Conservation (phyloP, 1,140 invertebrate species). For the Atta cephalotes region DNA sequence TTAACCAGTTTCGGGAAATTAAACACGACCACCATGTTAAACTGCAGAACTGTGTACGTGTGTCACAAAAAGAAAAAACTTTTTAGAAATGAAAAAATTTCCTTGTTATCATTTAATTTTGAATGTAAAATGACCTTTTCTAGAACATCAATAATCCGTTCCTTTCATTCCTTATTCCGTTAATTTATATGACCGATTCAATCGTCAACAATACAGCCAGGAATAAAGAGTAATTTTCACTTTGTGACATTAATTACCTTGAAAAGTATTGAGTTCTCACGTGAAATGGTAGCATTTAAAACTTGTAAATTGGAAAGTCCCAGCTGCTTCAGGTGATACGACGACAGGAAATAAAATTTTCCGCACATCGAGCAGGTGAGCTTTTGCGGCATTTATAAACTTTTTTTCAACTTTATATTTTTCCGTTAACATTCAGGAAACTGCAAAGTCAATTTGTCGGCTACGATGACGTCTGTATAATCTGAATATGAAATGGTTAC, state of each 20-base stretch:
- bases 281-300: conserved; percentile 34
- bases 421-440: conserved; percentile 32
- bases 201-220: neutral
- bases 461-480: conserved; percentile 1
- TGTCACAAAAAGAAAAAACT: neutral
- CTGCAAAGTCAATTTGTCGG: conserved; percentile 57
- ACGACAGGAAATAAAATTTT: conserved; percentile 53
- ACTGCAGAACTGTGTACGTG: neutral
- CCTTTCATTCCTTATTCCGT: neutral
- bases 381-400: conserved; percentile 50
- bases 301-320: conserved; percentile 49
- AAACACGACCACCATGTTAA: neutral
- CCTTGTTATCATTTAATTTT: neutral
- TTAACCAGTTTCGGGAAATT: neutral
- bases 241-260: conserved; percentile 22
- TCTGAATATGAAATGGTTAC: conserved; percentile 53
- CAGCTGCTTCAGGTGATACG: conserved; percentile 38
- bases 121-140: neutral
- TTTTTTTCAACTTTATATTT: conserved; percentile 60
- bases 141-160: neutral
- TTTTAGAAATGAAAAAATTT: neutral
- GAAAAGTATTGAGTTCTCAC: conserved; percentile 15
- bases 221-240: conserved; percentile 16
- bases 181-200: neutral
- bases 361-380: conserved; percentile 43